Conservation (phyloP, 2,888 invertebrate species). For the Noctua janthe region DNA sequence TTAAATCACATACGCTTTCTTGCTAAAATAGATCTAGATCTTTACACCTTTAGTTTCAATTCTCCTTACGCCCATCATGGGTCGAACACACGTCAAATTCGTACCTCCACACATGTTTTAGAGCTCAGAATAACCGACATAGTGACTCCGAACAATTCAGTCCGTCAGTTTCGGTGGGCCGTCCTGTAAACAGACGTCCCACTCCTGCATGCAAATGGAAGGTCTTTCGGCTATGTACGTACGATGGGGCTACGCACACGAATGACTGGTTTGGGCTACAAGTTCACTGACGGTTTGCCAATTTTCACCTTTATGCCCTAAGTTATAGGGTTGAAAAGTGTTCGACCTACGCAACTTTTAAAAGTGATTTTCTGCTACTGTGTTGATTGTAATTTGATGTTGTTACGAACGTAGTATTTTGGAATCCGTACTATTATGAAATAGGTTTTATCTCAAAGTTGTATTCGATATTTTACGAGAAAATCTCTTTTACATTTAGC, state of each 20-base stretch:
- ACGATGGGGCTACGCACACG: slow-evolving; percentile 4
- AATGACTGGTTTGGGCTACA: not conserved
- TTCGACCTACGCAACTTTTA: too few relatives aligned
- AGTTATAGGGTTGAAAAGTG: too few relatives aligned
- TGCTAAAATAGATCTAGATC: not conserved
- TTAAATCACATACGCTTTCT: not conserved
- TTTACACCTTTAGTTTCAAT: not conserved
- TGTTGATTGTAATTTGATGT: too few relatives aligned
- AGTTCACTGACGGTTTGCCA: too few relatives aligned
- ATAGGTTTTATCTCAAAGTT: not conserved
- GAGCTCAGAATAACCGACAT: not conserved
- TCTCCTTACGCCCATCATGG: not conserved
- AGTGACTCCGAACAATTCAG: slow-evolving; percentile 27
- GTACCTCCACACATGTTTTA: slow-evolving; percentile 6
- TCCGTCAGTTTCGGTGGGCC: slow-evolving; percentile 1
- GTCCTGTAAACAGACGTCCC: slow-evolving; percentile 11
- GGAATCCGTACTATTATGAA: not conserved
- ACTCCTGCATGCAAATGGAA: slow-evolving; percentile 40
- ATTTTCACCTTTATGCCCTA: too few relatives aligned
- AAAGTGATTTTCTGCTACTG: too few relatives aligned
- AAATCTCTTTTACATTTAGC: too few relatives aligned
- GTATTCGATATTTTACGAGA: not conserved
- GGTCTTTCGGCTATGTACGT: not conserved
- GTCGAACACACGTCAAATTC: not conserved
- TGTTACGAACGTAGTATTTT: not conserved